These are phyloP conservation scores for Oikopleura dioica DNA, from an alignment of 23 tunicate genomes.

Conservation along the genomic window DNA sequence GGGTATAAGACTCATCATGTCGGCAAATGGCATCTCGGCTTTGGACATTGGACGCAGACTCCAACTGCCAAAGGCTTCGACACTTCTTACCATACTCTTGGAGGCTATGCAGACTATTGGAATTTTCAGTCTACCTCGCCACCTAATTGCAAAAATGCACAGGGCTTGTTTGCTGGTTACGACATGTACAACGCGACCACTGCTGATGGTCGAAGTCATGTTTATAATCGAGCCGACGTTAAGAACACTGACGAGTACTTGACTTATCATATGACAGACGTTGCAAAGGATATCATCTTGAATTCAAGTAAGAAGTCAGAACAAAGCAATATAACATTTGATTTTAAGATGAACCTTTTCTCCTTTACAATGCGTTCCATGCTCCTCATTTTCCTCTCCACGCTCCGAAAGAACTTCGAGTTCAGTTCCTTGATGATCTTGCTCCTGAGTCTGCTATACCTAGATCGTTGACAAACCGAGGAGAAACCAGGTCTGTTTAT, in stretches of 20 bases:
- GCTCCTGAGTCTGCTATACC: not conserved
- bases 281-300: not conserved
- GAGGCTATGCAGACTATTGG: not conserved
- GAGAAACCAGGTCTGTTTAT: too few relatives aligned
- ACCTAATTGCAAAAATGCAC: not conserved
- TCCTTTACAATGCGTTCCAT: constrained; percentile 2
- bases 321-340: too few relatives aligned
- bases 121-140: not conserved
- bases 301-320: too few relatives aligned
- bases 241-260: not conserved
- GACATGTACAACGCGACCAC: not conserved
- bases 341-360: constrained; percentile 5
- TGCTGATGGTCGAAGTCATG: not conserved
- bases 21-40: constrained; percentile 11
- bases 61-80: constrained; percentile 1
- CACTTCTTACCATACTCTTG: not conserved
- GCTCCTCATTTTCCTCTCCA: constrained; percentile 6
- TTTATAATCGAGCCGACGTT: not conserved
- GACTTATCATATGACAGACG: constrained; percentile 1
- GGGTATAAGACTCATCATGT: constrained; percentile 8
- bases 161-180: not conserved
- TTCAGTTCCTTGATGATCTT: not conserved
- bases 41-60: not conserved
- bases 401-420: not conserved
- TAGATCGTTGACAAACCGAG: not conserved